phyloP scores from a whole-genome alignment of 2,888 invertebrate genomes.

The Frankliniella intonsa region DNA sequence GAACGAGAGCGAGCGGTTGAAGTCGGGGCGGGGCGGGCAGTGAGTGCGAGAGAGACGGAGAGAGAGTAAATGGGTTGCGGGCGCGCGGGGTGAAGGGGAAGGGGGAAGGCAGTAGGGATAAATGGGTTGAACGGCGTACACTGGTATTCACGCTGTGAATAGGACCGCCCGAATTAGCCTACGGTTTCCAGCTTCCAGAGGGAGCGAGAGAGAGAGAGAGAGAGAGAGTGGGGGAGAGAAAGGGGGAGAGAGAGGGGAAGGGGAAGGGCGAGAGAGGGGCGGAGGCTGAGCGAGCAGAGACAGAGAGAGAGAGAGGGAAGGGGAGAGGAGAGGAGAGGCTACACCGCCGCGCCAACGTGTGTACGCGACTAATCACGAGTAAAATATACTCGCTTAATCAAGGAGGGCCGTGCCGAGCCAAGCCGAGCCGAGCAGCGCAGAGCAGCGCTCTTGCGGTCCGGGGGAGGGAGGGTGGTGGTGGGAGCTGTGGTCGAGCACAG shows the following conservation, averaged over 20 bases:
- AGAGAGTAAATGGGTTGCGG: not conserved
- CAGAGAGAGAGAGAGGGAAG: not conserved
- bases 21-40: too few species aligned
- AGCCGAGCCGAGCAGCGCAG: not conserved
- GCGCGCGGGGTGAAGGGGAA: not conserved
- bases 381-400: slow-evolving; percentile 10
- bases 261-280: not conserved
- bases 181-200: not conserved
- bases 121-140: not conserved
- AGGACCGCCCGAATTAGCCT: not conserved
- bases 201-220: not conserved
- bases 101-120: not conserved
- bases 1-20: too few species aligned
- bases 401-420: not conserved
- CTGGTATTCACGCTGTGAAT: not conserved
- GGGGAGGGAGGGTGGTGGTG: too few species aligned
- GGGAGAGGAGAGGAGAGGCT: not conserved
- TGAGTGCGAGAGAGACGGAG: not conserved
- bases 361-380: not conserved
- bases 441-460: too few species aligned
- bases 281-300: too few species aligned
- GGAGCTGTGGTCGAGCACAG: too few species aligned
- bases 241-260: not conserved
- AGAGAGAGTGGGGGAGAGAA: not conserved
- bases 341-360: not conserved